Evolutionary conservation across 2,888 invertebrate genomes (phyloP), one percentile per base, ranked within the genome.

Genomic region (Rhaphigaster nebulosa): DNA sequence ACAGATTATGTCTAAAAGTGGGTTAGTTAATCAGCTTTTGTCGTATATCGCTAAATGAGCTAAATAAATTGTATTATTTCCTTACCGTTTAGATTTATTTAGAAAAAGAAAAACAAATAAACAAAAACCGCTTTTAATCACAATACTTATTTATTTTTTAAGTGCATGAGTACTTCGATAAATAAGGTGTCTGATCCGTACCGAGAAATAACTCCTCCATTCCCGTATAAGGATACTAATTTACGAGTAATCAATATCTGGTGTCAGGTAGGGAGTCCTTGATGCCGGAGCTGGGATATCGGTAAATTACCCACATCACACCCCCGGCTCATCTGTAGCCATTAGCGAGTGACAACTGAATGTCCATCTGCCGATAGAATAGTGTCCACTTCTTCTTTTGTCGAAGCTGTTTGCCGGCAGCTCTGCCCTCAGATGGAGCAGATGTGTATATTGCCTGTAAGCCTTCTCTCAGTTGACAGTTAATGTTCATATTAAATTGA

Each of bases 381-480:
- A n/a, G 20, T 84, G 84, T 84, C 84, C 84, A 84, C 84, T 84
- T 84, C 45, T 84, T 84, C 84, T 84, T 45, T 84, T 84, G 84
- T 84, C 41, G 4, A 84, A 50, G 84, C 41, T 80, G 41, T 80
- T 41, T 41, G 80, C 84, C 45, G 84, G 13, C 84, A 45, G 45
- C 45, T 45, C 84, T n/a, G 12, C 45, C 18, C 15, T 80, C 13
- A 50, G 84, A n/a, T 50, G 84, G 45, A 50, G 84, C 84, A 84
- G 84, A 41, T 84, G 84, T 84, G 84, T 84, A 1, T 20, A 23
- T 18, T 5, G 34, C 38, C 38, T 65, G 1, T 34, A 38, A 38
- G 38, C 29, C 70, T 76, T 20, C 20, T 23, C 38, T 38, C 23
- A 20, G 34, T 38, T 38, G 8, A 38, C 38, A 38, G 23, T 38